phyloP scores from a whole-genome alignment of 1,140 invertebrate species.

The Cataglyphis hispanica region DNA sequence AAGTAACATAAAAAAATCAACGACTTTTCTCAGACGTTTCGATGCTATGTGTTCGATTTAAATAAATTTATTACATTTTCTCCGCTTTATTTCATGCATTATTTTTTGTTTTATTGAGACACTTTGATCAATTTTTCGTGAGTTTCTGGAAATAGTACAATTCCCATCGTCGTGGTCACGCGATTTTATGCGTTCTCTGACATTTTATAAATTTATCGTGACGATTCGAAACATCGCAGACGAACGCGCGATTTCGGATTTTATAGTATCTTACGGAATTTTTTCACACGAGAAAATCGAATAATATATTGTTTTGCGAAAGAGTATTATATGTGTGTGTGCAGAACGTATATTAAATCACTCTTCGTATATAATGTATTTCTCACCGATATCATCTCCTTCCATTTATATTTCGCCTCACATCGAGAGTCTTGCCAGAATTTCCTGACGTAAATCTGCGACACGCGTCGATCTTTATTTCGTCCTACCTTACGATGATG shows the following conservation, averaged over 20 bases:
- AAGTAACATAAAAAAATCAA: background rate
- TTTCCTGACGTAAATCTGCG: background rate
- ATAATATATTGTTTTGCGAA: constrained; percentile 11
- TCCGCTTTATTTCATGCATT: background rate
- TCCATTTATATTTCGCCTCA: constrained; percentile 11
- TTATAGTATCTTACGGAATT: constrained; percentile 17
- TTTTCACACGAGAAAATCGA: background rate
- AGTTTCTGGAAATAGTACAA: background rate
- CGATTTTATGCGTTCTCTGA: constrained; percentile 5
- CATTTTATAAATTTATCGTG: constrained; percentile 16
- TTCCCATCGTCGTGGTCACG: background rate
- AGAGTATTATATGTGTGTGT: background rate
- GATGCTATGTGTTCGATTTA: background rate
- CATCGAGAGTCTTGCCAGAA: background rate
- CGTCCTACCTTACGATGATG: background rate
- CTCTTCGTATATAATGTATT: background rate
- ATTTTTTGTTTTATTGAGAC: background rate
- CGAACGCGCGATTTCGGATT: background rate
- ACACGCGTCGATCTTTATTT: constrained; percentile 4
- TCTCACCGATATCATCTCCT: background rate
- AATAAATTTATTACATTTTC: background rate
- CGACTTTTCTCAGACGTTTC: background rate
- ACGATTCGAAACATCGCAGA: background rate
- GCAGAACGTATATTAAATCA: constrained; percentile 28
- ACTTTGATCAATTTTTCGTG: background rate